Evolutionary conservation across 2,888 invertebrate species (phyloP), one percentile per base, ranked within the genome.

Genomic region (Agriotes lineatus): DNA sequence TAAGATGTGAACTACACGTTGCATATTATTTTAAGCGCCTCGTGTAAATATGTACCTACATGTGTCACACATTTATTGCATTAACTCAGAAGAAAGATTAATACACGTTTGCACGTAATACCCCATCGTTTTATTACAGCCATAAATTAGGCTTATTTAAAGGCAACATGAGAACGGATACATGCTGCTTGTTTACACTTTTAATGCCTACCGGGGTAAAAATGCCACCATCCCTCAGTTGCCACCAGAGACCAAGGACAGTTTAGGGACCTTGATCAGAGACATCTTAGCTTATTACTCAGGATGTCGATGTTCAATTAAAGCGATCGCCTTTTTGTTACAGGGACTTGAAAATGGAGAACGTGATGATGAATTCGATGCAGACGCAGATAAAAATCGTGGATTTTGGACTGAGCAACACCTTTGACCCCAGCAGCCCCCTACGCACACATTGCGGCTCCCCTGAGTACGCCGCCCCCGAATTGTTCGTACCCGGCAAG

Each of bases 291-390:
- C 22, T 22, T 22, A 48, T 48, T 48, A 48, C 22, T 48, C 22
- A 48, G 20, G 22, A 20, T 22, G 48, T 7, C 5, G 48, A 18
- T 22, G 22, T 48, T 7, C 22, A 48, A 48, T 48, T 48, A 48
- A 48, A 22, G 16, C 42, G 14, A 45, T 10, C 18, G 44, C 22
- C n/a, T 6, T 48, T 68, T 85, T 85, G 66, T 75, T 78, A 20
- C 85, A 92, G 93, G 67, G 93, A 93, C 82, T 83, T 93, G 71
- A 93, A 93, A 85, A 92, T 93, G 92, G 93, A 93, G 80, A 93
- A 93, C 80, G 91, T 93, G 71, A 90, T 93, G 89, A 80, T 93
- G 76, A 91, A 91, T 80, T 83, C 86, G 20, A 86, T 88, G 22
- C 90, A 90, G 77, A 89, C 89, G 75, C 89, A 88, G 79, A 88